Base-by-base conservation (phyloP, 53 echinoderm and acorn worm genomes). In the Temnopleurus reevesii region DNA sequence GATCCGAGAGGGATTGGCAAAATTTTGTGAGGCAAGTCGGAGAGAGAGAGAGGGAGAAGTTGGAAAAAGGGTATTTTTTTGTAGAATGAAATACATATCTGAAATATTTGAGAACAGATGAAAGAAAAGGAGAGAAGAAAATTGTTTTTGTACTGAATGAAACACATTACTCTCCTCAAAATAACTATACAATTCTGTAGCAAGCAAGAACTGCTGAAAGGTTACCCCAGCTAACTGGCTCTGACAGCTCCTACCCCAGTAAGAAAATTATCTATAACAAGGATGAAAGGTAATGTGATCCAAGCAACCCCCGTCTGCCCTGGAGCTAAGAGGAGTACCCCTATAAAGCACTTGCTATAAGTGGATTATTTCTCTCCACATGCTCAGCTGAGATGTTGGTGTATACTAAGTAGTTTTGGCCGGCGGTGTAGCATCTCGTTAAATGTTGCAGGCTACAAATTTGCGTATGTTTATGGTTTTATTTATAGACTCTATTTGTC, bases 321-420 rank as follows among this genome's bases (percentile, higher is more conserved):
- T 29, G 15, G 46, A 18, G 79, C 79, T 12, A 47, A 46, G 49
- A 49, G 49, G 79, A 79, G 79, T 29, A 79, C 49, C 79, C 79
- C 79, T 46, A 79, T 79, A 79, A 79, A 46, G 79, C 79, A 47
- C 79, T 49, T 49, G 79, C 79, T 29, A 79, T 83, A 83, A 83
- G 83, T 83, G 83, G 83, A 83, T 83, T 83, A 83, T 83, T 55
- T 83, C 54, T 56, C 35, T 56, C 55, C 55, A 56, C 56, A 36
- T 36, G 83, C 38, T 9, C 83, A 56, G 34, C 34, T 55, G 83
- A 56, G 83, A 55, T 83, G 83, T 83, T 83, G 83, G 83, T 83
- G 83, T 83, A 55, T 83, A 55, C 56, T 83, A 55, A 83, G 83
- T 83, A 83, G 83, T 83, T 79, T 49, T 26, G 18, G 79, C 79